Conservation (phyloP, 2,797 vertebrate species). For the Columba guinea region DNA sequence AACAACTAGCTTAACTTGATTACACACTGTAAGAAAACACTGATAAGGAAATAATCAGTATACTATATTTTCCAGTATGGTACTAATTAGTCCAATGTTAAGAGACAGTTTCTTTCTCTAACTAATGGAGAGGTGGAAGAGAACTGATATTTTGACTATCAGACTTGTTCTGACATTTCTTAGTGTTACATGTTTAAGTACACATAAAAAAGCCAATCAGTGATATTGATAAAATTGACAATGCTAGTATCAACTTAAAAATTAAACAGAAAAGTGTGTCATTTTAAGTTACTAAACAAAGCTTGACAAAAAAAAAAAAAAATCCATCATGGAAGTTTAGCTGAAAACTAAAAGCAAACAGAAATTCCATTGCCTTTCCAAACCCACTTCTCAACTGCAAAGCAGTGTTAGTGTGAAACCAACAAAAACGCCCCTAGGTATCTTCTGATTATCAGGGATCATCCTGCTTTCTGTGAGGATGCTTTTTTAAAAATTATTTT, state of each 20-base stretch:
- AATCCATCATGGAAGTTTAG: neutral
- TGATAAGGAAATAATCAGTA: neutral
- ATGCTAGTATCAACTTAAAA: neutral
- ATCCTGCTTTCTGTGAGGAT: neutral
- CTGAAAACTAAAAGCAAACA: neutral
- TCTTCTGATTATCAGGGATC: neutral
- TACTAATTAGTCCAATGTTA: neutral
- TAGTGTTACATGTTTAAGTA: neutral
- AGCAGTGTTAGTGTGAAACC: neutral
- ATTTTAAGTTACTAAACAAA: neutral
- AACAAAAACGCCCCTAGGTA: neutral
- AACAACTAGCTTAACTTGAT: neutral
- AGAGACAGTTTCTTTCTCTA: neutral
- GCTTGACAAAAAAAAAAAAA: neutral
- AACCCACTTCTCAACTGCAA: neutral
- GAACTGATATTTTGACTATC: neutral
- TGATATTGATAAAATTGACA: neutral
- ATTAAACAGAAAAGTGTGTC: no score
- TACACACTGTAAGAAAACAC: neutral
- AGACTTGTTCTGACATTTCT: neutral
- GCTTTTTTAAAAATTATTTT: neutral
- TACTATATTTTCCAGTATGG: neutral
- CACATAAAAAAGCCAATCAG: neutral
- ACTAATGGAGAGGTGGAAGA: neutral
- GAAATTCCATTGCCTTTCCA: neutral